Base-by-base conservation (phyloP, 35 echinoderm and acorn worm species). In the Lytechinus variegatus region DNA sequence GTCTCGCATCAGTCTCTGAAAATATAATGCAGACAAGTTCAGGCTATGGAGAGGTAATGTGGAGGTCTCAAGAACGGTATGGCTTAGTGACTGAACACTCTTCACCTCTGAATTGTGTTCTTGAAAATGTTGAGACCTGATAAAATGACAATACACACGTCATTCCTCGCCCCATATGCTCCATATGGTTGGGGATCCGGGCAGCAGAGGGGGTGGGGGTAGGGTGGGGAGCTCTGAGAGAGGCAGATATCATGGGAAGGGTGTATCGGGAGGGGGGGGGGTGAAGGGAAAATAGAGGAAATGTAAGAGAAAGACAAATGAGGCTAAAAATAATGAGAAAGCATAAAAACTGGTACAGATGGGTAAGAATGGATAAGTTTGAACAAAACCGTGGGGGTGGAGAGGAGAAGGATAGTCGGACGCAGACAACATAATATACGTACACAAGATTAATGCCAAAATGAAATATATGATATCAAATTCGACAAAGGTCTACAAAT, bases 141-240 rank as follows among this genome's bases (percentile, higher is more conserved):
- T 28, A 33, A 93, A 56, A 24, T 54, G 13, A 55, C 53, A 57
- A 93, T 56, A 93, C 53, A 93, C 54, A 93, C 92, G 92, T 93
- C 92, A 93, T 27, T 93, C 92, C 55, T 16, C 29, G 88, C 54
- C 52, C n/a, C 54, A 93, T n/a, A 93, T 93, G 53, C 29, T 57
- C 52, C 92, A 93, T 93, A 93, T 93, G 92, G 55, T 54, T 93
- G n/a, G 52, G 57, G 55, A 93, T 93, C 92, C 92, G 92, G 54
- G 92, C 52, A 56, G 19, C 52, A 27, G 55, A 93, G 52, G 92
- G 92, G 88, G 28, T 51, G 33, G 33, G 33, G 33, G 33, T 44
- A 54, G 24, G 27, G 16, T 54, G 16, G 29, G 52, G 88, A 44
- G 4, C 8, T 90, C 7, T 19, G 88, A 52, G 11, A 52, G 19